phyloP scores from a whole-genome alignment of 2,797 vertebrate genomes.

The Gymnoscopelus microlampas region DNA sequence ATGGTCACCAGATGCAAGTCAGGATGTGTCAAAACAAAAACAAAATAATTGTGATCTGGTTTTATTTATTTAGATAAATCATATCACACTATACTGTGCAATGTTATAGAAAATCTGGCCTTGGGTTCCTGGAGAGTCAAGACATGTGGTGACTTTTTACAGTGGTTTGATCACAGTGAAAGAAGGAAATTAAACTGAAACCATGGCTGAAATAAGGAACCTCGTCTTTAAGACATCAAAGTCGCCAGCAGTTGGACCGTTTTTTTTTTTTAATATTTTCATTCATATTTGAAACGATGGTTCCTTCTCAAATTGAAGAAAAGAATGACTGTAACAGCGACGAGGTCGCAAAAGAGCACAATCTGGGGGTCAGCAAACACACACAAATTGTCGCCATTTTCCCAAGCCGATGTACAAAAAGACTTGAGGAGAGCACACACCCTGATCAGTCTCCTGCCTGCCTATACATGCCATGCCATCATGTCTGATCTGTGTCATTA shows the following conservation, averaged over 20 bases:
- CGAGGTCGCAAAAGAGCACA: slow-evolving; percentile 79
- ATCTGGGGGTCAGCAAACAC: slow-evolving; percentile 78
- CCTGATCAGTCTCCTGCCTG: slow-evolving; percentile 31
- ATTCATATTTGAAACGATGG: slow-evolving; percentile 12
- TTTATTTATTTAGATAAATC: too few species aligned
- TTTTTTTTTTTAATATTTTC: not conserved
- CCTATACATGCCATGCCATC: slow-evolving; percentile 9
- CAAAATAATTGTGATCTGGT: too few species aligned
- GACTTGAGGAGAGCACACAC: slow-evolving; percentile 57
- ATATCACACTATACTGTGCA: too few species aligned
- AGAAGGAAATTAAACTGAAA: too few species aligned
- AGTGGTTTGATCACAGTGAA: too few species aligned
- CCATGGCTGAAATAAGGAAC: too few species aligned
- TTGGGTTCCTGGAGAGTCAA: too few species aligned
- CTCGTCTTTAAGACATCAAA: too few species aligned
- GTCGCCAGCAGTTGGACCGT: not conserved
- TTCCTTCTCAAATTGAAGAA: slow-evolving; percentile 47
- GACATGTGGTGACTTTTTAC: too few species aligned
- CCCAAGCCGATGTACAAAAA: slow-evolving; percentile 63
- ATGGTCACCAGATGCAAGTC: too few species aligned
- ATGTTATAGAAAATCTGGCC: too few species aligned
- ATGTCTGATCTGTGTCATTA: not conserved
- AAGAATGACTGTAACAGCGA: slow-evolving; percentile 65
- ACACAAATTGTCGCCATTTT: slow-evolving; percentile 85
- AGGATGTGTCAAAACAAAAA: too few species aligned